phyloP scores from a whole-genome alignment of 2,113 vertebrate species.

The Tachuris rubrigastra region DNA sequence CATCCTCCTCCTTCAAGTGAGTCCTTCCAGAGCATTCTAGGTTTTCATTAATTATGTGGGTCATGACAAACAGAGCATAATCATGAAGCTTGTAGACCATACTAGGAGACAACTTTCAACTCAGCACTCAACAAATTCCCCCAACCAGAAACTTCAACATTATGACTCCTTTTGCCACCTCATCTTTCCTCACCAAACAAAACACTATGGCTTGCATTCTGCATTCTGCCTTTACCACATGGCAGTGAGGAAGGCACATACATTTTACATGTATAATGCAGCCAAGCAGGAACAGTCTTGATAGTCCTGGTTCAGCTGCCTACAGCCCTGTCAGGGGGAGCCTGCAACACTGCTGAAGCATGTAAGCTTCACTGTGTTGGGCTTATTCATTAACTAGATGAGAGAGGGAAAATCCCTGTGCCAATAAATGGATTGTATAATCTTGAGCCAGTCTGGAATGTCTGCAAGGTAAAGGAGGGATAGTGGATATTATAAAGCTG shows the following conservation, averaged over 20 bases:
- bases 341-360: not conserved
- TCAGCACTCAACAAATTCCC: not conserved
- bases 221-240: rapidly evolving
- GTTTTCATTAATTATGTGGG: not conserved
- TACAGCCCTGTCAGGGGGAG: not conserved
- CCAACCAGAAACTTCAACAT: not conserved
- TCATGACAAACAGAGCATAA: not conserved
- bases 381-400: not conserved
- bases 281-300: not conserved
- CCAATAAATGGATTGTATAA: not conserved
- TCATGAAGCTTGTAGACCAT: not conserved
- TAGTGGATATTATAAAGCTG: not conserved
- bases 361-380: not conserved
- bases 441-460: not conserved
- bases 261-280: not conserved
- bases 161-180: not conserved
- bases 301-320: not conserved
- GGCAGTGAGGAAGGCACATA: not conserved
- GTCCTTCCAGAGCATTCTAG: not conserved
- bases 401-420: not conserved
- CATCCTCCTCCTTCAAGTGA: not conserved
- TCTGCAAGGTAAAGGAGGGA: not conserved
- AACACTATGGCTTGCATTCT: not conserved
- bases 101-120: not conserved
- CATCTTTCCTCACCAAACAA: not conserved